phyloP scores from a whole-genome alignment of 2,113 vertebrate genomes.

The Orthonyx spaldingii region DNA sequence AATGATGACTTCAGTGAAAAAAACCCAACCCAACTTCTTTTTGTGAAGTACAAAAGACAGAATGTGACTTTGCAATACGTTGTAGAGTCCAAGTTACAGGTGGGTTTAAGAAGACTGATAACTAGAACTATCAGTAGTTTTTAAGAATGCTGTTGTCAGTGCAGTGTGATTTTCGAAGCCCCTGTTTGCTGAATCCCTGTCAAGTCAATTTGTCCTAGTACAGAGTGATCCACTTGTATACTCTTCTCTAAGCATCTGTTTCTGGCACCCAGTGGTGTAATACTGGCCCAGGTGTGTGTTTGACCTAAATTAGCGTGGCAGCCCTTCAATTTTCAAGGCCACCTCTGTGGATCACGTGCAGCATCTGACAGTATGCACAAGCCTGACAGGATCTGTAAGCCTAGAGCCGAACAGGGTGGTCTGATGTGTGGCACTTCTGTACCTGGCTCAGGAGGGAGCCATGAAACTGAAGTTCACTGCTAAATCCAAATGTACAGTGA shows the following conservation, averaged over 20 bases:
- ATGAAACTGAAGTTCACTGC: not conserved
- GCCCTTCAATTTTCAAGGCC: not conserved
- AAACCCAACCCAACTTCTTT: not conserved
- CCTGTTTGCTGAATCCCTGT: not conserved
- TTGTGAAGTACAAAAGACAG: not conserved
- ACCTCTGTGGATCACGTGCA: not conserved
- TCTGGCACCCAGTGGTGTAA: not conserved
- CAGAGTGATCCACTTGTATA: not conserved
- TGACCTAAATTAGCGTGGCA: not conserved
- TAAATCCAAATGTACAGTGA: accelerated
- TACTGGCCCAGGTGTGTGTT: not conserved
- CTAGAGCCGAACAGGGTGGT: not conserved
- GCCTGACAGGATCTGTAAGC: not conserved
- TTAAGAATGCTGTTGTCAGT: not conserved
- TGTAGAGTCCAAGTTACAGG: not conserved
- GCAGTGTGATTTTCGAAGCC: not conserved
- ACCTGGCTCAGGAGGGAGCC: not conserved
- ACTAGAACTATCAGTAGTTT: not conserved
- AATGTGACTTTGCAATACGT: not conserved
- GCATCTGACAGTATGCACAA: not conserved
- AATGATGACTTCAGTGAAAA: not conserved
- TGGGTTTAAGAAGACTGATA: not conserved
- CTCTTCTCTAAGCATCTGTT: not conserved
- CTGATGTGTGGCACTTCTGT: not conserved
- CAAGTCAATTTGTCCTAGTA: not conserved